phyloP scores from a whole-genome alignment of 2,888 invertebrate species.

The Theristus sp. region DNA sequence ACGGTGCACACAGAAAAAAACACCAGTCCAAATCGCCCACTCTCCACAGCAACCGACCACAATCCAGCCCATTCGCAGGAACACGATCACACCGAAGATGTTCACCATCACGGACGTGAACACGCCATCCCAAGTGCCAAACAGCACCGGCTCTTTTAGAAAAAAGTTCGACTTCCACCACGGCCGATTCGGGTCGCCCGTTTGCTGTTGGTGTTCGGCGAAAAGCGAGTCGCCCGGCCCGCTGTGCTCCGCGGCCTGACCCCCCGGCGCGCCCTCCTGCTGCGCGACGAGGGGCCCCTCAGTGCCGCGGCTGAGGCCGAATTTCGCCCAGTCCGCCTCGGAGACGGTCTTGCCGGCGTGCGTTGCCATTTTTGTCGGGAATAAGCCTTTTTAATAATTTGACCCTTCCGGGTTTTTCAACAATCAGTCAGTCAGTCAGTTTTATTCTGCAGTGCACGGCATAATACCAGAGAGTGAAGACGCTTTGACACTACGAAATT shows the following conservation, averaged over 20 bases:
- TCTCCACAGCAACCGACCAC: slow-evolving; percentile 36
- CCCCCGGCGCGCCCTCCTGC: background rate
- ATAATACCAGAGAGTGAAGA: no score
- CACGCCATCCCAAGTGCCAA: slow-evolving; percentile 95
- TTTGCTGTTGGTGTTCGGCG: background rate
- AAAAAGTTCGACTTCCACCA: slow-evolving; percentile 97
- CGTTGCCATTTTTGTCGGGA: background rate
- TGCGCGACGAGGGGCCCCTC: background rate
- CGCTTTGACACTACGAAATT: no score
- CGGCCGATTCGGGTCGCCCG: slow-evolving; percentile 38
- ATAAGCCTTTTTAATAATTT: no score
- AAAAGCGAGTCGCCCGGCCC: background rate
- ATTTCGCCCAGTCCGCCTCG: background rate
- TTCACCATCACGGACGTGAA: slow-evolving; percentile 92
- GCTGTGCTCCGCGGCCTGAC: background rate
- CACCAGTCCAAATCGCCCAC: background rate
- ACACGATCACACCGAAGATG: slow-evolving; percentile 91
- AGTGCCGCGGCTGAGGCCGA: no score
- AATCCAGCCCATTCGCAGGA: slow-evolving; percentile 88
- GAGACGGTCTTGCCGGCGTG: background rate
- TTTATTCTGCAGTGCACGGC: no score
- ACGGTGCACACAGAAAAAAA: background rate
- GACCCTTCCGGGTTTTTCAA: no score
- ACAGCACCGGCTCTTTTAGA: slow-evolving; percentile 57
- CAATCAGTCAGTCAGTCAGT: no score